These are phyloP conservation scores for Delichon dasypus DNA, from an alignment of 2,797 vertebrate species.

Conservation along the genomic window DNA sequence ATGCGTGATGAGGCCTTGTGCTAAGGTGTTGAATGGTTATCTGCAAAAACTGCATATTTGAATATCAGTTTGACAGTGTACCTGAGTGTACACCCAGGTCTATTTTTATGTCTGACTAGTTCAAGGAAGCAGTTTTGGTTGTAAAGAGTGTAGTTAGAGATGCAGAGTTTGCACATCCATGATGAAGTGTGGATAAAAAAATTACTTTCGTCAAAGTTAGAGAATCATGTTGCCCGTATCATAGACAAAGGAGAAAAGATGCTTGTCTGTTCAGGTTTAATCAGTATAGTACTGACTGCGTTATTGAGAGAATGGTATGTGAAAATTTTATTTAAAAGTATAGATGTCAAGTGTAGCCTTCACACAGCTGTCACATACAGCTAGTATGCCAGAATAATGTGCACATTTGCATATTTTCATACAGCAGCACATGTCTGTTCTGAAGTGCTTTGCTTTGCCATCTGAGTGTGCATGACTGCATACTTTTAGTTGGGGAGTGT, in stretches of 20 bases:
- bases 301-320: not conserved
- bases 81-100: not conserved
- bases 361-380: not conserved
- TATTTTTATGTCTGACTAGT: not conserved
- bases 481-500: not conserved
- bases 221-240: not conserved
- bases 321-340: not conserved
- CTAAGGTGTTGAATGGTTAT: not conserved
- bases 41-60: not conserved
- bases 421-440: not conserved
- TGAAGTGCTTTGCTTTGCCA: not conserved
- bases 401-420: not conserved
- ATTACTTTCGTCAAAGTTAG: not conserved
- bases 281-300: not conserved
- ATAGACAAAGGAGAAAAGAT: not conserved
- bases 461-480: not conserved
- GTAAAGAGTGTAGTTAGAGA: not conserved
- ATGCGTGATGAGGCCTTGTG: not conserved
- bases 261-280: not conserved
- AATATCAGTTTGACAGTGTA: not conserved
- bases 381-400: not conserved
- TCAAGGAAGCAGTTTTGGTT: not conserved
- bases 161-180: not conserved
- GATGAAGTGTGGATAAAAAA: not conserved
- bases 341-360: fast-evolving